Evolutionary conservation across 2,797 vertebrate species (phyloP), one percentile per base, ranked within the genome.

Genomic region (Pagetopsis macropterus): DNA sequence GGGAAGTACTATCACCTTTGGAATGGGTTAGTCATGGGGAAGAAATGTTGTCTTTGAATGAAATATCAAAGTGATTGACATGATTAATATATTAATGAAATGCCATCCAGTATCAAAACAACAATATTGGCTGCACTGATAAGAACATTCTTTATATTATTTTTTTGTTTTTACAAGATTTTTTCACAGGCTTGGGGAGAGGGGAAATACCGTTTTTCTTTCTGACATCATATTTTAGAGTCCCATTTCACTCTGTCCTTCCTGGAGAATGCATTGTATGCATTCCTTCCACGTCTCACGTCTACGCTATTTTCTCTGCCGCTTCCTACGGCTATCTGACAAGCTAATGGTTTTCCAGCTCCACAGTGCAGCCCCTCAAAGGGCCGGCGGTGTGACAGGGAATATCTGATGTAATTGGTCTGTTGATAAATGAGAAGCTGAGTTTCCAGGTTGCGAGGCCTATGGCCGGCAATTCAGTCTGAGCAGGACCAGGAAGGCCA

Each of bases 381-480:
- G 87, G 84, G 70, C 87, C 88, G 73, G 78, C 88, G 70, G 79
- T 84, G 86, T 93, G 91, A 91, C 85, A 81, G 82, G 71, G 89
- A 92, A 93, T 93, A 93, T 93, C 92, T 92, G 89, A 92, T 93
- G 88, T 89, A 90, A 93, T 92, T 93, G 91, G 84, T 92, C 84
- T 83, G 90, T 90, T 94, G 94, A 95, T 95, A 94, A 95, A 95
- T 94, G 94, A 94, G 92, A 91, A 89, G 92, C 88, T 82, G 87
- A 88, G 87, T 93, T 92, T 94, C 90, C 90, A 93, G 91, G 93
- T 94, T 93, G 92, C 88, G 76, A 89, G 92, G 90, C 91, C 91
- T 88, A 90, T 82, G 89, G 92, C 86, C 86, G 86, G 56, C 84
- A 89, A 78, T 91, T 94, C 92, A 91, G 92, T 75, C 87, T 90